Base-by-base conservation (phyloP, 2,113 vertebrate species). In the Origma solitaria region DNA sequence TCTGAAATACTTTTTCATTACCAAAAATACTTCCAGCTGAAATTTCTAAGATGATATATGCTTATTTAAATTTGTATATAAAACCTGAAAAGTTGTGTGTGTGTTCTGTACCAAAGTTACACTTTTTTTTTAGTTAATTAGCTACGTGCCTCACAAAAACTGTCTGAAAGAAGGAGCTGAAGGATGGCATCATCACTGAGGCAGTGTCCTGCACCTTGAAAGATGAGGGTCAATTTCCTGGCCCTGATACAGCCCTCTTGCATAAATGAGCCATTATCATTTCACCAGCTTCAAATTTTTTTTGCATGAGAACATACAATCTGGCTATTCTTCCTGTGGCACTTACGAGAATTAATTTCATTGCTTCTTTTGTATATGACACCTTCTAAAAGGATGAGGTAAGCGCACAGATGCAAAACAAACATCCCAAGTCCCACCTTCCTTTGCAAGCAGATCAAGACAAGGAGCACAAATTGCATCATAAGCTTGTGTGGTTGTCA, bases 111-210 rank as follows among this genome's bases (percentile, higher is more conserved):
- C 6, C 14, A 10, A 56, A 79, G 35, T 25, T 31, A 62, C 0
- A 2, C 18, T 45, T 73, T 51, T 45, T 73, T 51, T 60, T 50
- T n/a, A n/a, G 17, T 28, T 27, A 47, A 62, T 51, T 75, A 33
- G 8, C 47, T 64, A 61, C 22, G 25, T 21, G 13, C 20, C 42
- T 73, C 25, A 60, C 30, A 88, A 76, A 79, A 62, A 40, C 1
- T 38, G 35, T 10, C 57, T 22, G 44, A 71, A 90, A 58, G 42
- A 27, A 66, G 24, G 61, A 62, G 38, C 15, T 70, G 61, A 62
- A 87, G 56, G 27, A 76, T 1, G 3, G 31, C 27, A 24, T 11
- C 21, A 25, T 37, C 61, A 51, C 27, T 0, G 1, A 10, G 10
- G 38, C 30, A 44, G 24, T 12, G 5, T n/a, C 28, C 45, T 38